Percentiles rank a stretch among this genome's conserved stretches.
Evolutionary conservation across 2,888 invertebrate genomes (phyloP).

Genomic region (Amphipyra tragopoginis): DNA sequence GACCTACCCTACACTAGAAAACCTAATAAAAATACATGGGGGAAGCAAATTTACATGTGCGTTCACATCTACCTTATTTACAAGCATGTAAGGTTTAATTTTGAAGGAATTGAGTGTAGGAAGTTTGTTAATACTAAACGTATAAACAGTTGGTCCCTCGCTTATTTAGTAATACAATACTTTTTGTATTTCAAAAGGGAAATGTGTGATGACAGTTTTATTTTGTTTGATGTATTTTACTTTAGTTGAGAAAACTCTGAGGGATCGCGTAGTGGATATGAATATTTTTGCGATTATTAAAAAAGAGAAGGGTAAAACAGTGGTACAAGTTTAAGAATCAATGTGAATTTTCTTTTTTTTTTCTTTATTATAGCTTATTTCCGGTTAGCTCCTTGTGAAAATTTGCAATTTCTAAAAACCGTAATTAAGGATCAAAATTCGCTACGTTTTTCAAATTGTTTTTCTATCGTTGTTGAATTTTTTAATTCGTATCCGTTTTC

Average conservation of each 20-base stretch:
- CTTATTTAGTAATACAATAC: constrained; percentile 77
- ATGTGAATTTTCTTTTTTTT: too few species aligned
- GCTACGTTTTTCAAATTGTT: too few species aligned
- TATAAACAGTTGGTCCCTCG: constrained; percentile 73
- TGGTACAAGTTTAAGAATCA: too few species aligned
- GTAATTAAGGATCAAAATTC: too few species aligned
- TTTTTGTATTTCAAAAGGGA: constrained; percentile 65
- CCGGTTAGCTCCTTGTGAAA: too few species aligned
- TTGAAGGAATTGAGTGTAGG: neutral
- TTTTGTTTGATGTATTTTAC: constrained; percentile 53
- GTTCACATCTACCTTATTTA: neutral
- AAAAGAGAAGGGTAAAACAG: neutral
- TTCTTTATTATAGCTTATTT: too few species aligned
- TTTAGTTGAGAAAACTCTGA: constrained; percentile 28
- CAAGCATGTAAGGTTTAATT: constrained; percentile 5
- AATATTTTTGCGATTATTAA: constrained; percentile 11
- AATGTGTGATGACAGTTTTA: constrained; percentile 58
- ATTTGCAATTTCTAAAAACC: too few species aligned
- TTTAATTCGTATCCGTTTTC: too few species aligned
- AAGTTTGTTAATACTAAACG: constrained; percentile 51
- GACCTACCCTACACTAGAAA: constrained; percentile 68
- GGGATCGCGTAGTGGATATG: constrained; percentile 3
- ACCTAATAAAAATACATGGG: constrained; percentile 64
- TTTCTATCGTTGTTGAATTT: too few species aligned
- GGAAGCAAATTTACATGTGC: constrained; percentile 46